Base-by-base conservation (phyloP, 2,797 vertebrate species). In the Ctenopoma multispine region DNA sequence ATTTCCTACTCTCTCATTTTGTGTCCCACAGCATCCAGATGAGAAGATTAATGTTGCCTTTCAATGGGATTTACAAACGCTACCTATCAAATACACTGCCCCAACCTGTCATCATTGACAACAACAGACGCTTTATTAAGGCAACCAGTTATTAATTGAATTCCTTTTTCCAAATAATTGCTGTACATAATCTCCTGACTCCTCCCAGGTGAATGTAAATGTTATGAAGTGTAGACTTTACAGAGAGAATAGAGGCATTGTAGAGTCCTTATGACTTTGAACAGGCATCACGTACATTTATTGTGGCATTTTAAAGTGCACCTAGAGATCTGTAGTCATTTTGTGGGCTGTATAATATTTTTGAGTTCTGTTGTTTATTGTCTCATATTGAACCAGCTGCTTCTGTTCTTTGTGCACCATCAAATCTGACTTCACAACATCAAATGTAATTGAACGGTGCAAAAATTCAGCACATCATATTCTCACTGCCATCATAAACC, bases 41-140 rank as follows among this genome's bases (percentile, higher is more conserved):
- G 89, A 91, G 84, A 89, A 87, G 90, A 91, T 90, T 91, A 92
- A 92, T 88, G 85, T 87, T 64, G 86, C 87, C 82, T 89, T 88
- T 91, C 87, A 86, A 48, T 83, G 84, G 89, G 87, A 87, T 90
- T 90, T 89, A 87, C 79, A 89, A 89, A 91, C 29, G 59, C 82
- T 82, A 89, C 86, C 72, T 83, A 88, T 89, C 85, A 92, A 90
- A 91, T 61, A 71, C 79, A 83, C 89, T 40, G 61, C 79, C 67
- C 77, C 84, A 79, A 85, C 83, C 81, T 88, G 89, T 87, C 85
- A 83, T 87, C 77, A 81, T 60, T 82, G 87, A 89, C 83, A 88
- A 85, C 87, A 90, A 75, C 80, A 83, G 72, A 79, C 75, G 68
- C 71, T 83, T 84, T 88, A 86, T 88, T 88, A 85, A 89, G 54